These are phyloP conservation scores for Mirounga angustirostris DNA, from an alignment of 2,113 vertebrate species.

Conservation along the genomic window DNA sequence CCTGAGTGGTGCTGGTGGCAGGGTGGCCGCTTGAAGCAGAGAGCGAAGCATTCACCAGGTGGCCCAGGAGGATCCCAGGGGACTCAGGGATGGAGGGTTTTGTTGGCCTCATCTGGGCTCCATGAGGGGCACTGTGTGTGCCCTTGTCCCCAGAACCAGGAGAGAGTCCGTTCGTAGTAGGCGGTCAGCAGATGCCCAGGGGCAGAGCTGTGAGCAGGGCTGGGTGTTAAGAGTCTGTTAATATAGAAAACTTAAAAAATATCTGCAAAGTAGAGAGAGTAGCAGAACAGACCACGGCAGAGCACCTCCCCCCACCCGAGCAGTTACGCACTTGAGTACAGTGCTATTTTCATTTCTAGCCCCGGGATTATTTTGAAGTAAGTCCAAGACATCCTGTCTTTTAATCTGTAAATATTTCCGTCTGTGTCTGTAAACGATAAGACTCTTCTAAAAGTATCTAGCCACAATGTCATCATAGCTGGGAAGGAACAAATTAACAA, in stretches of 20 bases:
- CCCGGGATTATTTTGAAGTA: background rate
- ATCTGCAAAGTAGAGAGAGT: accelerated
- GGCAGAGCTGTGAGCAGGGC: background rate
- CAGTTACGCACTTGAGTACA: accelerated
- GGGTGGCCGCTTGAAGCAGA: accelerated
- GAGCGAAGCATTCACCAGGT: accelerated
- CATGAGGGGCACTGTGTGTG: background rate
- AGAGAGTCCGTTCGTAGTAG: background rate
- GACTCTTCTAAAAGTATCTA: background rate
- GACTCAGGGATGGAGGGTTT: background rate
- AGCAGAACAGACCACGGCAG: background rate
- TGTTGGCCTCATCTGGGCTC: background rate
- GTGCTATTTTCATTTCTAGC: accelerated
- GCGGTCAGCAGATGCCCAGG: background rate
- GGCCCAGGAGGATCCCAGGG: background rate
- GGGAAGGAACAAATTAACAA: background rate
- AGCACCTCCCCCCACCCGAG: accelerated
- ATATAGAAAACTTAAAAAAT: background rate
- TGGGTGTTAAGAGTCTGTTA: background rate
- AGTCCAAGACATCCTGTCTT: background rate
- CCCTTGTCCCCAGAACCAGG: background rate
- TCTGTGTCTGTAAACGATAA: conserved; percentile 1
- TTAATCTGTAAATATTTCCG: background rate
- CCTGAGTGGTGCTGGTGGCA: background rate
- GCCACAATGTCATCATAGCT: background rate